These are phyloP conservation scores for Pelodytes ibericus DNA, from an alignment of 2,797 vertebrate species.

Conservation along the genomic window DNA sequence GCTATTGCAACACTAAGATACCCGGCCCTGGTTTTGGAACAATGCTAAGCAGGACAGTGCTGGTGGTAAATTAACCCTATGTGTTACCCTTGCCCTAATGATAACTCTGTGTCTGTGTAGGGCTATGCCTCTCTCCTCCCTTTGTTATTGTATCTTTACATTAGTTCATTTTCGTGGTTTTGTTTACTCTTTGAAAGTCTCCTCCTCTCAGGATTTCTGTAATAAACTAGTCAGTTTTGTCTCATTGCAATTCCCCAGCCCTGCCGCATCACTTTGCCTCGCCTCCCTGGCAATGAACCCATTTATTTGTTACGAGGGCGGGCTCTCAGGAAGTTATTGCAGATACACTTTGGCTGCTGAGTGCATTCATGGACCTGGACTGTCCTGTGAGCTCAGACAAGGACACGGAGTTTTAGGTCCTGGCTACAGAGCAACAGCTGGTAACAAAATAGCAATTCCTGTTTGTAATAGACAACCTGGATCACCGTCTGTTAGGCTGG, in stretches of 20 bases:
- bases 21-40: no score
- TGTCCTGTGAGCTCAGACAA: not conserved
- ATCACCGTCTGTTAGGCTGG: not conserved
- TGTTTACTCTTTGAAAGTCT: no score
- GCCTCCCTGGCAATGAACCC: constrained; percentile 5
- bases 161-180: no score
- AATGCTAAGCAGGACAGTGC: no score
- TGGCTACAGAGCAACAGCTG: not conserved
- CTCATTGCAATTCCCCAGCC: not conserved
- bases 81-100: no score
- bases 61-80: no score
- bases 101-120: no score
- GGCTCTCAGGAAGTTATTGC: constrained; percentile 3
- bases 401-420: not conserved
- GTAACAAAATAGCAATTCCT: not conserved
- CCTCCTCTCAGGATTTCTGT: no score
- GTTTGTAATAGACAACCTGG: not conserved
- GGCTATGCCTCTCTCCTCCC: no score
- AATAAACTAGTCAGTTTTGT: no score
- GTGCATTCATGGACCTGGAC: not conserved
- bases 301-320: not conserved
- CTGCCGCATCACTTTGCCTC: constrained; percentile 5
- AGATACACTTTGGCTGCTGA: not conserved
- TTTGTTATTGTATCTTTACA: no score
- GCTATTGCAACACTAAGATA: no score